These are phyloP conservation scores for Plagodis dolabraria DNA, from an alignment of 2,888 invertebrate species.

Conservation along the genomic window DNA sequence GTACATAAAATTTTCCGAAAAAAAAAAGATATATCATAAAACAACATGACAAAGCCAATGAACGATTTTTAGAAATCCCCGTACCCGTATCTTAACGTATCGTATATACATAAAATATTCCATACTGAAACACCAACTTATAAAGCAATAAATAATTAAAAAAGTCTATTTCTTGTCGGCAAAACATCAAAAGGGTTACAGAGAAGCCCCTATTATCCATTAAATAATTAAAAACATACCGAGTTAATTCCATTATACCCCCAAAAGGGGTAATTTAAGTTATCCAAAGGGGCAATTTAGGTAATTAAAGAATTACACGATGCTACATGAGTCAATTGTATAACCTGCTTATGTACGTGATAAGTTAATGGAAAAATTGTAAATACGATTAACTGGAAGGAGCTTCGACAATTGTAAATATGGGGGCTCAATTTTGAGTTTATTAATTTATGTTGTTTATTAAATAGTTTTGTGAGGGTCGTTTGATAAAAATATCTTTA, in stretches of 20 bases:
- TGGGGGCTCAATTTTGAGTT: not conserved
- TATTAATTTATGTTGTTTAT: not conserved
- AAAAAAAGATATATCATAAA: no score
- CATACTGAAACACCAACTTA: no score
- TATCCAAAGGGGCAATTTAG: slow-evolving; percentile 1
- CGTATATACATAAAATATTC: no score
- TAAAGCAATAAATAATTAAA: no score
- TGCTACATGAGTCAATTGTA: not conserved
- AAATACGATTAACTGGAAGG: not conserved
- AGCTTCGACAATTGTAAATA: not conserved
- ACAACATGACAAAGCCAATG: no score
- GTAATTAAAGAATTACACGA: not conserved
- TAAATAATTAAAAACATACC: slow-evolving; percentile 4
- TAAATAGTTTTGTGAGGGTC: no score
- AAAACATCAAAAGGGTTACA: slow-evolving; percentile 2
- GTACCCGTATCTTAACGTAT: no score
- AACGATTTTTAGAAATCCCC: no score
- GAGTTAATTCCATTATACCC: slow-evolving; percentile 3
- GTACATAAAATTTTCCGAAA: no score
- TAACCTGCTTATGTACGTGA: not conserved
- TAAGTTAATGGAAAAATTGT: slow-evolving; percentile 22
- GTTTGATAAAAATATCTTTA: no score
- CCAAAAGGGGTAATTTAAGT: slow-evolving; percentile 1
- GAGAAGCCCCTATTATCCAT: slow-evolving; percentile 1
- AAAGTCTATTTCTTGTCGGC: not conserved